These are phyloP conservation scores for Prosopocoilus inquinatus DNA, from an alignment of 2,888 invertebrate species.

Conservation along the genomic window DNA sequence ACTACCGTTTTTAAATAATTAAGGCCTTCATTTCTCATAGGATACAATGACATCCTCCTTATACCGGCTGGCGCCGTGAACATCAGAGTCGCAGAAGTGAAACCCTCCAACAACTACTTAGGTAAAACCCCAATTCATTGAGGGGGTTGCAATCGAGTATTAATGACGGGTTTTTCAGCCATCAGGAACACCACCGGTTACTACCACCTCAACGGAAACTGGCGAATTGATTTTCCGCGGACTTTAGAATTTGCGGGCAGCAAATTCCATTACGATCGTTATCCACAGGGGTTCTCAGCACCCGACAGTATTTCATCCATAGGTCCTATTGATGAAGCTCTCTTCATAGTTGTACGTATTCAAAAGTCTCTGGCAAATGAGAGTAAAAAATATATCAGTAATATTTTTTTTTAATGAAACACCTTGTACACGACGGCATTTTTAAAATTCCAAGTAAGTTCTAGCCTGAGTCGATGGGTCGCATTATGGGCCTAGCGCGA, in stretches of 20 bases:
- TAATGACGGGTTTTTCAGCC: slow-evolving; percentile 56
- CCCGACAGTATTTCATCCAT: slow-evolving; percentile 80
- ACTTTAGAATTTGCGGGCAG: slow-evolving; percentile 77
- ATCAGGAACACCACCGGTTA: slow-evolving; percentile 77
- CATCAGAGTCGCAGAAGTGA: slow-evolving; percentile 74
- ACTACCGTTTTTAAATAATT: slow-evolving; percentile 6
- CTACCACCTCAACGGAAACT: slow-evolving; percentile 92
- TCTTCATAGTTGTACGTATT: slow-evolving; percentile 76
- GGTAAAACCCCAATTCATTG: slow-evolving; percentile 61
- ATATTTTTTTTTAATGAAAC: background rate
- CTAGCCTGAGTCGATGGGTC: too few relatives aligned
- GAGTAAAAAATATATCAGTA: too few relatives aligned
- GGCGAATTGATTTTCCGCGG: slow-evolving; percentile 88
- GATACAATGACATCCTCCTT: slow-evolving; percentile 88
- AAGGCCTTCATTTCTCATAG: slow-evolving; percentile 50
- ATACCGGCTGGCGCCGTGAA: slow-evolving; percentile 94
- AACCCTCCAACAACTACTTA: slow-evolving; percentile 85
- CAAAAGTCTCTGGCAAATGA: background rate
- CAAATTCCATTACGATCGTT: slow-evolving; percentile 84
- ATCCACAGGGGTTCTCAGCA: slow-evolving; percentile 75
- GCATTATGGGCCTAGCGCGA: too few relatives aligned
- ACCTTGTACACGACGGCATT: too few relatives aligned
- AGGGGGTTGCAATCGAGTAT: background rate
- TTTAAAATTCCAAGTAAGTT: too few relatives aligned
- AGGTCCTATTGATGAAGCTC: slow-evolving; percentile 88